Evolutionary conservation across 2,113 vertebrate species (phyloP).

Genomic region (Nycticryphes semicollaris): DNA sequence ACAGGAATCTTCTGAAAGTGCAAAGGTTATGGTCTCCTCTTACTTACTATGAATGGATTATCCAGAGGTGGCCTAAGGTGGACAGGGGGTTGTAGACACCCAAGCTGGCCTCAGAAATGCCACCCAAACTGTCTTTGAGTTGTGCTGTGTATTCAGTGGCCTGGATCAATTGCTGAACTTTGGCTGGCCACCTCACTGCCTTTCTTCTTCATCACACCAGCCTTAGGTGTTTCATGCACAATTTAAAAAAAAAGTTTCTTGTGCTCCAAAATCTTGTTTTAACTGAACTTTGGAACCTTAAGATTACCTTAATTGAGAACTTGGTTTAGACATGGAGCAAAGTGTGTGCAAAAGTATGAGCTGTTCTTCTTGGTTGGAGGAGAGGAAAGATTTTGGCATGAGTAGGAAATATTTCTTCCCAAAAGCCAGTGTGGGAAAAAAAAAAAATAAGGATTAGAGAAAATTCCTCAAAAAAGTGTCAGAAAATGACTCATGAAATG

Average conservation of each 20-base stretch:
- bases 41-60: neutral
- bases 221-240: neutral
- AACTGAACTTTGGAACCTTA: neutral
- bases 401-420: neutral
- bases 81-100: neutral
- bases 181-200: neutral
- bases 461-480: neutral
- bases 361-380: slow-evolving; percentile 35
- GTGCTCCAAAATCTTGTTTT: neutral
- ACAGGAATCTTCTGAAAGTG: neutral
- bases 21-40: neutral
- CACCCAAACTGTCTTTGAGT: neutral
- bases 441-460: neutral
- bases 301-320: neutral
- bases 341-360: neutral
- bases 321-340: neutral
- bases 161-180: neutral
- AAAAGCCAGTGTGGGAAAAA: neutral
- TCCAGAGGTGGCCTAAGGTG: neutral
- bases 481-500: neutral
- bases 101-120: neutral
- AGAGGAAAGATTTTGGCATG: slow-evolving; percentile 2
- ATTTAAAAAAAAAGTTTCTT: neutral
- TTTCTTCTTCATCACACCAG: neutral
- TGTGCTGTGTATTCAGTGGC: neutral